phyloP scores from a whole-genome alignment of 2,888 invertebrate species.

The Diloba caeruleocephala region DNA sequence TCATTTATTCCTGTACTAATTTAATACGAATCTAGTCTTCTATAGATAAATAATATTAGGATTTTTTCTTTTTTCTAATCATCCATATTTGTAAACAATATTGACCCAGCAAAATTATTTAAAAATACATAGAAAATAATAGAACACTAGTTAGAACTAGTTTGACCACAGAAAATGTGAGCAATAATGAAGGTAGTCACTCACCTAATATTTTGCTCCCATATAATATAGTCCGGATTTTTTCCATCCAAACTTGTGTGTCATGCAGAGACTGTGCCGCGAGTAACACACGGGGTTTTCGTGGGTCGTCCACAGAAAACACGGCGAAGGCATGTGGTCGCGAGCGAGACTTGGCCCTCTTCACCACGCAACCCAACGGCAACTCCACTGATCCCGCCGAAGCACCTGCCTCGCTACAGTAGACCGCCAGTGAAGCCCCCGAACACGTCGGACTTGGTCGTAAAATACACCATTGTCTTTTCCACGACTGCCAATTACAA shows the following conservation, averaged over 20 bases:
- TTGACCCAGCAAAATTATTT: too few relatives aligned
- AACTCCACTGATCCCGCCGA: constrained; percentile 86
- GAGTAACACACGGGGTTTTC: constrained; percentile 90
- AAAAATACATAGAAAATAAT: background rate
- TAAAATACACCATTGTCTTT: constrained; percentile 91
- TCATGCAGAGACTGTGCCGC: constrained; percentile 91
- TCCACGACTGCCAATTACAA: constrained; percentile 89
- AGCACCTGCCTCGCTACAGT: constrained; percentile 85
- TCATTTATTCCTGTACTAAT: too few relatives aligned
- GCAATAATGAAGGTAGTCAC: constrained; percentile 61
- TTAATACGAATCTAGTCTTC: too few relatives aligned
- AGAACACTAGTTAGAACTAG: constrained; percentile 18
- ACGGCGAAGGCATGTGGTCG: constrained; percentile 92
- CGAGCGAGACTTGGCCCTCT: constrained; percentile 91
- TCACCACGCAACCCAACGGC: constrained; percentile 89
- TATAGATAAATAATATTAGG: too few relatives aligned
- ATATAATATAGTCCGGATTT: constrained; percentile 87
- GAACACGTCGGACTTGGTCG: constrained; percentile 87
- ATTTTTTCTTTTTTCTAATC: too few relatives aligned
- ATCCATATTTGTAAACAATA: too few relatives aligned
- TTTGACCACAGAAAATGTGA: constrained; percentile 27
- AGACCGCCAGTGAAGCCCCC: constrained; percentile 88
- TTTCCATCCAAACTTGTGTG: constrained; percentile 92
- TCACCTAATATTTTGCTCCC: constrained; percentile 77
- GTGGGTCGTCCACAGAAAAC: constrained; percentile 87